Base-by-base conservation (phyloP, 2,113 vertebrate species). In the Hucho hucho region DNA sequence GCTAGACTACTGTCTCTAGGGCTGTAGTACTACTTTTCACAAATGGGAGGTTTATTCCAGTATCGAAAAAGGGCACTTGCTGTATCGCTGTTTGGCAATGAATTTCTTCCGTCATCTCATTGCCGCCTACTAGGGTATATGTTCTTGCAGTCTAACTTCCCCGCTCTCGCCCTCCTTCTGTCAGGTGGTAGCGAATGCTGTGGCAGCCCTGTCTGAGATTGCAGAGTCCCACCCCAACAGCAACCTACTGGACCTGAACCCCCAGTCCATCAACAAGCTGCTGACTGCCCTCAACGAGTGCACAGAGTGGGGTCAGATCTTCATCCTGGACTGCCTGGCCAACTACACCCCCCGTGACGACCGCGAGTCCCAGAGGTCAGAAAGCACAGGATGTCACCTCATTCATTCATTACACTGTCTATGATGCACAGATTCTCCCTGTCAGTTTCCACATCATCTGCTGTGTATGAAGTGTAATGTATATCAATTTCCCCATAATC, bases 301-400 rank as follows among this genome's bases (percentile, higher is more conserved):
- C 77, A 99, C 98, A 0, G 98, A 99, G 87, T 99, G 98, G 98
- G 98, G 98, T 20, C 98, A 99, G 95, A 99, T 99, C 91, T 99
- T 99, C 87, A 99, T 99, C 86, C 93, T 99, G 18, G 97, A 99
- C 90, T 99, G 97, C 82, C 91, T 99, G 91, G 97, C 98, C 16
- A 99, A 97, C 92, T 99, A 99, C 87, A 96, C 93, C 3, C 97
- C 98, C 53, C 97, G 97, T 53, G 98, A 99, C 7, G 98, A 99
- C 86, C 94, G 97, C 0, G 98, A 99, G 85, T 98, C 98, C 65
- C 98, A 99, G 88, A 99, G 98, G 98, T 99, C 82, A 92, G 87
- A 37, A 18, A 16, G 1, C 18, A 9, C 64, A 22, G 1, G 1
- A 32, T 43, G 11, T 12, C 4, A 22, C 13, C 49, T 53, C 12